Evolutionary conservation across 2,888 invertebrate species (phyloP).

Genomic region (Mylabris sibirica): DNA sequence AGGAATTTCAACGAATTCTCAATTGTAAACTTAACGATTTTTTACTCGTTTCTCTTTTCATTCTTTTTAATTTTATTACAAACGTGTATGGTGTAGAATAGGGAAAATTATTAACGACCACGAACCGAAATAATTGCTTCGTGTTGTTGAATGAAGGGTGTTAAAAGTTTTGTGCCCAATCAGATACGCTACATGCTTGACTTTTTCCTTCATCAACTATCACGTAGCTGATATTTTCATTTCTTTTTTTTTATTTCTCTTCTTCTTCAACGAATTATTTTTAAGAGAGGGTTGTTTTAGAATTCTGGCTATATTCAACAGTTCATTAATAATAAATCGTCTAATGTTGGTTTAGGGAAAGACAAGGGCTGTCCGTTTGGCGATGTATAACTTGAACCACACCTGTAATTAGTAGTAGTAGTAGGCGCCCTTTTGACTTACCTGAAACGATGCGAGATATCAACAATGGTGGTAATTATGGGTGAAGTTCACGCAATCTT

Average conservation of each 20-base stretch:
- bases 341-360: constrained; percentile 22
- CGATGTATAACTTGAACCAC: constrained; percentile 35
- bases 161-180: constrained; percentile 23
- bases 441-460: constrained; percentile 45
- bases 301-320: not conserved
- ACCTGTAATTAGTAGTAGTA: constrained; percentile 54
- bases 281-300: not conserved
- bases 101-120: constrained; percentile 14
- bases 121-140: constrained; percentile 20
- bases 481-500: constrained; percentile 46
- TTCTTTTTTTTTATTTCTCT: not conserved
- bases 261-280: too few relatives aligned
- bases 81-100: not conserved
- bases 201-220: not conserved
- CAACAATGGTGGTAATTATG: constrained; percentile 50
- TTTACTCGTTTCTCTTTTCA: not conserved
- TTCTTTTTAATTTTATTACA: constrained; percentile 13
- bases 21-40: constrained; percentile 14
- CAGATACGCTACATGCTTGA: constrained; percentile 16
- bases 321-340: constrained; percentile 29
- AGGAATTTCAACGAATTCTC: constrained; percentile 4
- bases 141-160: constrained; percentile 23
- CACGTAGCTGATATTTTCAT: not conserved
- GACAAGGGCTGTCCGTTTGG: constrained; percentile 44
- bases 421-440: constrained; percentile 49